Percentiles rank a stretch among this genome's conserved stretches.
Conservation (phyloP, 2,888 invertebrate genomes). For the Melieria omissa region DNA sequence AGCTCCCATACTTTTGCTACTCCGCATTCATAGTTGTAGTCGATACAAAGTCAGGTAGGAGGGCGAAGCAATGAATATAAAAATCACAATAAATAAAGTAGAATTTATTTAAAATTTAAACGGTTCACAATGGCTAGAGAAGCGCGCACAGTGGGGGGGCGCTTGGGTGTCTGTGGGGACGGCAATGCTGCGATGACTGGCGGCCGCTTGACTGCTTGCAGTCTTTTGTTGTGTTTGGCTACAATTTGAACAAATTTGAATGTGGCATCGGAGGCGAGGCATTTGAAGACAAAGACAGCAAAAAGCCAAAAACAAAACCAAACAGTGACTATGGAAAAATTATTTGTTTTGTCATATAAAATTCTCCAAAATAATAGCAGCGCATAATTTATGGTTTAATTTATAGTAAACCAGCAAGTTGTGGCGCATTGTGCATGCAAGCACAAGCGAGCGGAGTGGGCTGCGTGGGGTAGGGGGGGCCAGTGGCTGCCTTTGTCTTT, state of each 20-base stretch:
- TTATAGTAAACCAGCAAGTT: constrained; percentile 31
- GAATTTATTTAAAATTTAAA: constrained; percentile 34
- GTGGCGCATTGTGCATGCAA: neutral
- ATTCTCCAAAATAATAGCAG: constrained; percentile 46
- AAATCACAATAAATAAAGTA: constrained; percentile 32
- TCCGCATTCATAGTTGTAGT: no score
- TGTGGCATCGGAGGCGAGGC: constrained; percentile 29
- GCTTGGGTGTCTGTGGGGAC: constrained; percentile 19
- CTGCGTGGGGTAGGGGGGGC: neutral
- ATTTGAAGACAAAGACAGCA: constrained; percentile 15
- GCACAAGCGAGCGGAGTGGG: constrained; percentile 3
- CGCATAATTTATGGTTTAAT: constrained; percentile 60
- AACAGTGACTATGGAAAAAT: constrained; percentile 30
- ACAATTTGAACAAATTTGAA: constrained; percentile 18
- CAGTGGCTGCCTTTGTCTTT: neutral
- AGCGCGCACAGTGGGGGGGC: constrained; percentile 30
- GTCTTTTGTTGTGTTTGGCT: constrained; percentile 1
- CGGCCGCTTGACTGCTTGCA: constrained; percentile 1
- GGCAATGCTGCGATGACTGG: constrained; percentile 7
- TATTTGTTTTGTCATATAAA: constrained; percentile 48
- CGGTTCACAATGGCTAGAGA: constrained; percentile 33
- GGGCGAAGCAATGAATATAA: constrained; percentile 19
- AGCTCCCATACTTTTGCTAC: no score
- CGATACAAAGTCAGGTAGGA: no score
- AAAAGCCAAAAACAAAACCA: constrained; percentile 3